phyloP scores from a whole-genome alignment of 2,888 invertebrate genomes.

The Caenorhabditis drosophilae region DNA sequence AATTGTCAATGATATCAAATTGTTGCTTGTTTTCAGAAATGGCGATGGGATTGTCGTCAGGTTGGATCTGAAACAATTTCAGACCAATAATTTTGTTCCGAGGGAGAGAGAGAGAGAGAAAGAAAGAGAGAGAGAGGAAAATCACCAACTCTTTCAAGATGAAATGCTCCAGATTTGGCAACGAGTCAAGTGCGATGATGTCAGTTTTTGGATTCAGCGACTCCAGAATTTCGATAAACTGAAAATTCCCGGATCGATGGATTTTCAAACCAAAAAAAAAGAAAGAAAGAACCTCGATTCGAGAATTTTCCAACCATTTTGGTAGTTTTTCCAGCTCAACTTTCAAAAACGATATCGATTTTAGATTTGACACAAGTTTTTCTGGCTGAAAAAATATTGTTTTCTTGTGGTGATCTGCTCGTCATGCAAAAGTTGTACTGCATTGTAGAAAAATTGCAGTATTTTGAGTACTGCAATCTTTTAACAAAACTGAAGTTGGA shows the following conservation, averaged over 20 bases:
- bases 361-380: slow-evolving; percentile 9
- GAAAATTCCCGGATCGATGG: too few species aligned
- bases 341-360: slow-evolving; percentile 18
- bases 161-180: slow-evolving; percentile 24
- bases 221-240: slow-evolving; percentile 21
- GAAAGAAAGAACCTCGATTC: too few species aligned
- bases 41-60: slow-evolving; percentile 14
- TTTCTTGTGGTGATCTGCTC: slow-evolving; percentile 8
- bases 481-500: too few species aligned
- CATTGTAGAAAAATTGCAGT: too few species aligned
- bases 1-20: slow-evolving; percentile 20
- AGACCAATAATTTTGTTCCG: too few species aligned
- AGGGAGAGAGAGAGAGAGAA: not conserved
- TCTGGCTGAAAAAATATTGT: slow-evolving; percentile 16
- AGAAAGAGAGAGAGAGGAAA: not conserved
- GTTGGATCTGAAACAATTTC: slow-evolving; percentile 3
- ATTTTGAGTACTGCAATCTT: too few species aligned
- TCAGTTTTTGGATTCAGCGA: slow-evolving; percentile 8
- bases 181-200: slow-evolving; percentile 6
- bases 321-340: slow-evolving; percentile 12
- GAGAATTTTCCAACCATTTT: slow-evolving; percentile 11
- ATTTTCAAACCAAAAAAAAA: not conserved
- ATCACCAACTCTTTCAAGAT: slow-evolving; percentile 7
- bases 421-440: too few species aligned
- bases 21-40: slow-evolving; percentile 9